Base-by-base conservation (phyloP, 2,113 vertebrate species). In the Cisticola juncidis region DNA sequence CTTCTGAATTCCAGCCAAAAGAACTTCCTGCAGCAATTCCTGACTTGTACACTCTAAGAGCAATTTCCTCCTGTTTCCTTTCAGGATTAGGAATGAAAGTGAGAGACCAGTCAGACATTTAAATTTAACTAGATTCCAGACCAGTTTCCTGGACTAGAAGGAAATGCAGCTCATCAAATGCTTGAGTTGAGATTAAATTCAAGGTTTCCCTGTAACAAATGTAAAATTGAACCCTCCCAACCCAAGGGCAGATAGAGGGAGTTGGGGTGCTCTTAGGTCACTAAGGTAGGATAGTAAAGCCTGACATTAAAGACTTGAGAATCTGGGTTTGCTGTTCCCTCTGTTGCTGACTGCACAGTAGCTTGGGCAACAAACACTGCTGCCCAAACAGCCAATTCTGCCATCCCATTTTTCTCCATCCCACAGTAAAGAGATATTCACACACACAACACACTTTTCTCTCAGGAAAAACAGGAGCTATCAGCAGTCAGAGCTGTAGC, bases 51-150 rank as follows among this genome's bases (percentile, higher is more conserved):
- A 2, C 38, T 74, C 14, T 40, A n/a, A 79, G 13, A 81, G 47
- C 44, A 81, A 92, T 87, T 94, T 93, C 83, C 62, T 86, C 29
- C 78, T 68, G 20, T 66, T 92, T 83, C 40, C 20, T 88, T 94
- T 81, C 81, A 95, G 76, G 50, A 88, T 76, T 81, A 81, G 69
- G 40, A 68, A 51, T 61, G 51, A 91, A 94, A 95, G 42, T 73
- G 68, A 93, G 62, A 69, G 31, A 44, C 57, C 50, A 50, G 57
- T 77, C 56, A 90, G 64, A 82, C 9, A 68, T 90, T 70, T 68
- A 44, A 78, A 25, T 88, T 88, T 92, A 86, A 73, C 77, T 56
- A 68, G 33, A 84, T 91, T 73, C 70, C 76, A 69, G n/a, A 54
- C 72, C 79, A 72, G 29, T 45, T 82, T 71, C 68, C 82, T 47